These are phyloP conservation scores for Caiman crocodilus DNA, from an alignment of 2,797 vertebrate species.

Conservation along the genomic window DNA sequence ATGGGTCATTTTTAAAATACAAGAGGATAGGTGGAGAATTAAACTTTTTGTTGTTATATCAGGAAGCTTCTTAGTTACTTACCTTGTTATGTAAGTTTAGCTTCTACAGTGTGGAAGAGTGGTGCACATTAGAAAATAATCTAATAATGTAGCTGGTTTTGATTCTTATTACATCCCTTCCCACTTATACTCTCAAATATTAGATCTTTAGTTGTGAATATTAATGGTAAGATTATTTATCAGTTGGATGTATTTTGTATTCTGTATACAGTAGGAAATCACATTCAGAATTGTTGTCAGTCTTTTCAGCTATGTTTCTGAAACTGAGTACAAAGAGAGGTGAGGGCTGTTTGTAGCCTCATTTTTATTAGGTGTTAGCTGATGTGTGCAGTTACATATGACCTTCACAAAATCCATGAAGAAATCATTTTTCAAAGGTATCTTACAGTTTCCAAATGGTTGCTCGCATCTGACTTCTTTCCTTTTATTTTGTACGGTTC, in stretches of 20 bases:
- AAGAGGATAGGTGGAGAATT: conserved; percentile 42
- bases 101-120: conserved; percentile 8
- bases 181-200: conserved; percentile 19
- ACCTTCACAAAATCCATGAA: not conserved
- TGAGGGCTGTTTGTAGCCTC: not conserved
- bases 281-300: not conserved
- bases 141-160: conserved; percentile 1
- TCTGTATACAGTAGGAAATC: not conserved
- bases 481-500: not conserved
- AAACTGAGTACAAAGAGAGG: not conserved
- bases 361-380: not conserved
- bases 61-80: conserved; percentile 15
- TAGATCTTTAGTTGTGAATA: not conserved
- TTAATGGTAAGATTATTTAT: not conserved
- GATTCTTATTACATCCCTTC: conserved; percentile 36
- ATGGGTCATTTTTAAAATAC: conserved; percentile 10
- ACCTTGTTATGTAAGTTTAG: conserved; percentile 34
- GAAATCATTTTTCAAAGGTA: not conserved
- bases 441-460: not conserved
- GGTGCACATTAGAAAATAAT: conserved; percentile 9
- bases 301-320: not conserved
- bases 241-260: not conserved
- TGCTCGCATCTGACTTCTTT: not conserved
- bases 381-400: not conserved
- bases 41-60: conserved; percentile 48